A percentile compares a stretch with the other conserved stretches of the same genome.
phyloP scores from a whole-genome alignment of 2,797 vertebrate species.

The Dicrostonyx torquatus region DNA sequence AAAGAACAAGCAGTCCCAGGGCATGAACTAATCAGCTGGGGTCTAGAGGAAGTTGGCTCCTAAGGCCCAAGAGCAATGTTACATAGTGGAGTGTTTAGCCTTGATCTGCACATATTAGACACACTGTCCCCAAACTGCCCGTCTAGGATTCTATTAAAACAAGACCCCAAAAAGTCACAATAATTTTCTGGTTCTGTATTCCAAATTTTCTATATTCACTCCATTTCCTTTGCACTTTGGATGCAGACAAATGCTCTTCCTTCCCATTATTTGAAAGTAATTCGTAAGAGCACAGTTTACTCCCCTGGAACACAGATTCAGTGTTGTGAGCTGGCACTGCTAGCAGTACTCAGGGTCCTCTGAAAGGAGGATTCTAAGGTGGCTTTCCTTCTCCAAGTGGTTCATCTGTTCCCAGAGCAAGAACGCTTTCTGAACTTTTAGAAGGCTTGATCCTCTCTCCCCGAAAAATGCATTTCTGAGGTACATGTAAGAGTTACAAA shows the following conservation, averaged over 20 bases:
- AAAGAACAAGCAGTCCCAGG: fast-evolving
- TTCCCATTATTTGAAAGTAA: conserved; percentile 6
- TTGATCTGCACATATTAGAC: neutral
- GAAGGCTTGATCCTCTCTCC: neutral
- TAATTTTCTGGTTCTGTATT: neutral
- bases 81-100: neutral
- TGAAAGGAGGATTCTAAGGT: neutral
- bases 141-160: conserved; percentile 31
- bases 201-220: conserved; percentile 11
- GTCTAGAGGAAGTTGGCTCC: neutral
- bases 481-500: neutral
- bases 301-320: neutral
- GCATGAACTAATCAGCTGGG: conserved; percentile 24
- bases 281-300: neutral
- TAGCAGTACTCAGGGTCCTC: neutral
- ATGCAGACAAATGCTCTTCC: neutral
- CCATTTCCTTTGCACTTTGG: neutral
- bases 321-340: neutral
- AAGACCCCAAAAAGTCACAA: conserved; percentile 16
- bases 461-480: neutral
- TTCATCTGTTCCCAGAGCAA: neutral
- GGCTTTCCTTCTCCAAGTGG: neutral
- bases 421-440: neutral
- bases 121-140: neutral
- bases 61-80: neutral